These are phyloP conservation scores for Acleris holmiana DNA, from an alignment of 2,888 invertebrate species.

Conservation along the genomic window DNA sequence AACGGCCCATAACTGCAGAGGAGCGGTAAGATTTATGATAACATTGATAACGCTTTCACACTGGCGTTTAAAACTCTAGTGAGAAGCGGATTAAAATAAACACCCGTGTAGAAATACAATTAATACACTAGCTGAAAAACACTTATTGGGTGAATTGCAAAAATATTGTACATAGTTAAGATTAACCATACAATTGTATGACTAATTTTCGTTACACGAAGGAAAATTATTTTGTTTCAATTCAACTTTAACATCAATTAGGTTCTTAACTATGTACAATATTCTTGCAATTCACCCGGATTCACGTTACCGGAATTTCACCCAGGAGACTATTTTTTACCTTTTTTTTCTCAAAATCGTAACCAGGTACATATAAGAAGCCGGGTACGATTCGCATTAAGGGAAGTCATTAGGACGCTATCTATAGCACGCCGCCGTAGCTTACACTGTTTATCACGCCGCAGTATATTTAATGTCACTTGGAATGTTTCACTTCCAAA, in stretches of 20 bases:
- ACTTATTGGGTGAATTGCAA: no score
- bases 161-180: no score
- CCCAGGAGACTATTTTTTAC: conserved; percentile 3
- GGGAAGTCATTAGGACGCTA: conserved; percentile 18
- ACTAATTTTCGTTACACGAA: no score
- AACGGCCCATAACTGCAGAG: conserved; percentile 1
- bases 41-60: no score
- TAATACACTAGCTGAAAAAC: neutral
- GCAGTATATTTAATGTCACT: conserved; percentile 31
- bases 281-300: no score
- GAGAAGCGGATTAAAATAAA: no score
- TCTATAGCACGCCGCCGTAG: conserved; percentile 12
- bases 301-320: neutral
- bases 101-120: no score
- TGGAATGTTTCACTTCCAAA: conserved; percentile 26
- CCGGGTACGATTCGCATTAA: conserved; percentile 18
- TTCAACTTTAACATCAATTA: no score
- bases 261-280: no score
- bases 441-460: conserved; percentile 17
- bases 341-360: conserved; percentile 1
- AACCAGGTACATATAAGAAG: conserved; percentile 6
- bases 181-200: no score
- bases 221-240: no score
- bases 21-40: neutral
- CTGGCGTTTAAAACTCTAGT: no score